Base-by-base conservation (phyloP, 2,888 invertebrate species). In the Drosophila monieri region DNA sequence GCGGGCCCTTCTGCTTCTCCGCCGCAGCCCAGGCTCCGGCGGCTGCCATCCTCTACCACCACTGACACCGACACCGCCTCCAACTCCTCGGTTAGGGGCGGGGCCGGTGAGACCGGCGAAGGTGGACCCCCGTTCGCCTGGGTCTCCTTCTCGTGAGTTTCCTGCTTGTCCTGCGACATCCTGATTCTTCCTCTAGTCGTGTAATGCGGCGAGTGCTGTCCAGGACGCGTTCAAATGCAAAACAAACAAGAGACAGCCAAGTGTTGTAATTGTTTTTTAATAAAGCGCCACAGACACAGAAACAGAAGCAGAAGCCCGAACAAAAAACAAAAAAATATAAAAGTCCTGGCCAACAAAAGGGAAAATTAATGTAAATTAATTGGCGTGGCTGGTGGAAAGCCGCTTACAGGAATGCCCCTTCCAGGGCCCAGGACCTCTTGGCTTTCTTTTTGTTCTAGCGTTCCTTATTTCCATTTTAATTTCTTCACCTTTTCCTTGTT, bases 181-280 rank as follows among this genome's bases (percentile, higher is more conserved):
- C 25, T 32, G 49, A 30, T 14, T 6, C 30, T 60, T 43, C 12
- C n/a, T 57, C 43, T 41, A 2, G 10, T 37, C 6, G 6, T 14
- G 37, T 37, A 27, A 27, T 25, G 6, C 10, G 14, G n/a, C 1
- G 37, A 12, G 6, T 15, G 35, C 49, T 23, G 9, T 10, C 43
- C 27, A 15, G 15, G 32, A 49, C 43, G 27, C 44, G 44, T 14
- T 41, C 9, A 32, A 43, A 39, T 21, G 21, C 23, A 47, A 47
- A 59, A 25, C 25, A 25, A 27, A 27, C 2, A 27, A 27, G 2
- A 8, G 47, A 43, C 35, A 52, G 39, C 48, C 64, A 54, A 56
- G 71, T 83, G 67, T 73, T 71, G 52, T 77, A 80, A 86, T 80
- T 83, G 78, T 67, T 66, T 68, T 84, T 84, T 62, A 68, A 78